phyloP scores from a whole-genome alignment of 2,888 invertebrate species.

The Coleophora deauratella region DNA sequence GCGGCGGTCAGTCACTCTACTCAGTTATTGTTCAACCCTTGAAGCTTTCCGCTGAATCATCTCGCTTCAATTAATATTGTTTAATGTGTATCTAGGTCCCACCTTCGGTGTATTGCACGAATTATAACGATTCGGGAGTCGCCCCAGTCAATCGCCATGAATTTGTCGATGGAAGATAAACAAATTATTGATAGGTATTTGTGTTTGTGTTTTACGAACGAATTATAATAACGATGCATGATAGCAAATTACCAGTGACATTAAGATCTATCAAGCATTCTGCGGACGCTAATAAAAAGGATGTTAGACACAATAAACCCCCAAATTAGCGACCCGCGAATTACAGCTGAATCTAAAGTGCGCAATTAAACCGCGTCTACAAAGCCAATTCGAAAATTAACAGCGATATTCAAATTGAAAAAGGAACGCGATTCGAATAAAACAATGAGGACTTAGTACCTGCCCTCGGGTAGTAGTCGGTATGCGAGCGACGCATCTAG shows the following conservation, averaged over 20 bases:
- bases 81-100: slow-evolving; percentile 57
- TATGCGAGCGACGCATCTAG: slow-evolving; percentile 41
- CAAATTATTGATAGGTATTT: slow-evolving; percentile 10
- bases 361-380: slow-evolving; percentile 66
- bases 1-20: slow-evolving; percentile 20
- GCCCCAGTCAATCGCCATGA: too few species aligned
- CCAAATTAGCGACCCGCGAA: slow-evolving; percentile 67
- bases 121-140: slow-evolving; percentile 51
- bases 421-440: slow-evolving; percentile 65
- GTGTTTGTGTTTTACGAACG: too few species aligned
- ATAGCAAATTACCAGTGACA: too few species aligned
- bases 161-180: slow-evolving; percentile 51
- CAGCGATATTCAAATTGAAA: slow-evolving; percentile 71
- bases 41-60: slow-evolving; percentile 54
- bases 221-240: too few species aligned
- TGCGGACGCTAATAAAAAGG: slow-evolving; percentile 47
- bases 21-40: slow-evolving; percentile 51
- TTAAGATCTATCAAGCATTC: slow-evolving; percentile 23
- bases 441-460: slow-evolving; percentile 47
- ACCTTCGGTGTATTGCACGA: slow-evolving; percentile 49
- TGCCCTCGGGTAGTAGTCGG: slow-evolving; percentile 33
- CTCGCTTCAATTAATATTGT: slow-evolving; percentile 62
- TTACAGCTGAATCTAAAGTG: slow-evolving; percentile 69
- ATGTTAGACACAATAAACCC: slow-evolving; percentile 63
- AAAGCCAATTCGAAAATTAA: slow-evolving; percentile 67